Conservation (phyloP, 2,888 invertebrate species). For the Cephus spinipes region DNA sequence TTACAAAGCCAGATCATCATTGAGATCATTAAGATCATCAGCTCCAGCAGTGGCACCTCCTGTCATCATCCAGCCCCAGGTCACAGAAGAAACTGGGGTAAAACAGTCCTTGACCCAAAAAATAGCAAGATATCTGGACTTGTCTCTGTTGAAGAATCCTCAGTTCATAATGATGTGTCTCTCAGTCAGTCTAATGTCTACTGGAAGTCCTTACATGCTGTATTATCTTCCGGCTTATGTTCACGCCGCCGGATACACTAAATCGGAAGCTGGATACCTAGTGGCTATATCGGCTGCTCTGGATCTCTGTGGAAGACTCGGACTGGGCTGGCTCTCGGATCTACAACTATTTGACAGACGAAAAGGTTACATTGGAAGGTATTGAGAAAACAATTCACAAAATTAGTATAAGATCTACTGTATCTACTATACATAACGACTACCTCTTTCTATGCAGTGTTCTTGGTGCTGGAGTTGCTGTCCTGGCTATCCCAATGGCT, state of each 20-base stretch:
- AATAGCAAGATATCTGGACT: conserved; percentile 73
- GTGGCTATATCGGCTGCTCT: conserved; percentile 81
- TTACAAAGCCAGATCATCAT: conserved; percentile 72
- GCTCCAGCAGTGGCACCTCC: neutral
- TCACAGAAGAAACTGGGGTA: conserved; percentile 26
- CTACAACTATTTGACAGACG: conserved; percentile 77
- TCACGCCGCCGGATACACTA: conserved; percentile 74
- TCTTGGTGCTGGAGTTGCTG: conserved; percentile 76
- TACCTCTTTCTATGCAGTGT: conserved; percentile 69
- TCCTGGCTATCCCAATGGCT: conserved; percentile 75
- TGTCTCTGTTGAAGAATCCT: conserved; percentile 75
- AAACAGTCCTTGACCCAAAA: conserved; percentile 58
- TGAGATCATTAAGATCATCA: conserved; percentile 38
- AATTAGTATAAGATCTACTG: neutral
- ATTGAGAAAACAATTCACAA: conserved; percentile 6
- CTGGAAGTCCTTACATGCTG: conserved; percentile 81
- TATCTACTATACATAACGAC: too few relatives aligned
- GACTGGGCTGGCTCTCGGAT: conserved; percentile 81
- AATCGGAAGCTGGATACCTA: conserved; percentile 74
- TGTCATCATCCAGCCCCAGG: conserved; percentile 27
- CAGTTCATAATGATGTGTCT: conserved; percentile 79
- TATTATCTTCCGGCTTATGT: conserved; percentile 83
- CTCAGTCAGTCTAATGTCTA: conserved; percentile 81
- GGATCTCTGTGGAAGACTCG: conserved; percentile 78
- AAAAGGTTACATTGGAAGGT: conserved; percentile 80